Conservation (phyloP, 2,888 invertebrate genomes). For the Alloscopus bannaensis region DNA sequence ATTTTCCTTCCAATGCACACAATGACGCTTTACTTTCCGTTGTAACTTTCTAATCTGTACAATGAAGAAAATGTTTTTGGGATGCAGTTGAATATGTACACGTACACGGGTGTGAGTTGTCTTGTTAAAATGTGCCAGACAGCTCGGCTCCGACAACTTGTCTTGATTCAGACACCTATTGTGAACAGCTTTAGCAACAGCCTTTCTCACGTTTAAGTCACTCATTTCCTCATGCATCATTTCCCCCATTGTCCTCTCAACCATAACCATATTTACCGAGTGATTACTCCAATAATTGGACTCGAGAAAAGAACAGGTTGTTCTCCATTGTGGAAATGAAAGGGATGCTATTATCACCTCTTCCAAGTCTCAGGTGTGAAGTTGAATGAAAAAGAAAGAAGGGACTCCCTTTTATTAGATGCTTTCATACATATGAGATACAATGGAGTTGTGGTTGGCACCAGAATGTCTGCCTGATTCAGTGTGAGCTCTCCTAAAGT, state of each 20-base stretch:
- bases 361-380: neutral
- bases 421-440: neutral
- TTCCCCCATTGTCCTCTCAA: neutral
- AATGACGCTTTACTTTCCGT: conserved; percentile 4
- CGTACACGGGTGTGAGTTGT: conserved; percentile 1
- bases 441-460: neutral
- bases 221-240: conserved; percentile 17
- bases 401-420: neutral
- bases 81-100: neutral
- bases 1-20: neutral
- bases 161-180: neutral
- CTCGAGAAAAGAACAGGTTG: conserved; percentile 19
- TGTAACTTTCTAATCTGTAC: neutral
- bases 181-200: neutral
- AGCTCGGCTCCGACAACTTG: conserved; percentile 44
- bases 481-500: neutral
- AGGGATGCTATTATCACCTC: neutral
- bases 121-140: conserved; percentile 45
- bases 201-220: conserved; percentile 40
- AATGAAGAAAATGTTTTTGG: neutral
- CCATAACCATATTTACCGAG: conserved; percentile 31
- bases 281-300: conserved; percentile 31
- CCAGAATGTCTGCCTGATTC: neutral
- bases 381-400: neutral
- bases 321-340: neutral